phyloP scores from a whole-genome alignment of 2,113 vertebrate species.

The Sorex araneus region DNA sequence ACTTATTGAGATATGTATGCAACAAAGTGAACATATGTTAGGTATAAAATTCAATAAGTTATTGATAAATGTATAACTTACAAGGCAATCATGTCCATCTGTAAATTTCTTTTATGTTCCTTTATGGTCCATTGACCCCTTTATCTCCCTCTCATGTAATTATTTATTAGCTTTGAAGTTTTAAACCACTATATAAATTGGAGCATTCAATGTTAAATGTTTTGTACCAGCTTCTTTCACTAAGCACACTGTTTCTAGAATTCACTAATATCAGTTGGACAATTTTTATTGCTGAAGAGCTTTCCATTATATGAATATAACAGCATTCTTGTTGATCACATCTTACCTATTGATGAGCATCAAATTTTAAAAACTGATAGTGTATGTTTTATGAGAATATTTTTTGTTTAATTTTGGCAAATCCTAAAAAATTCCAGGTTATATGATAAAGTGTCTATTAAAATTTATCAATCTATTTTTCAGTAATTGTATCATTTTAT shows the following conservation, averaged over 20 bases:
- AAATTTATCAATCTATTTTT: conserved; percentile 2
- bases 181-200: background rate
- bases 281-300: background rate
- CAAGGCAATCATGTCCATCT: background rate
- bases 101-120: background rate
- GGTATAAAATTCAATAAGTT: background rate
- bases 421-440: background rate
- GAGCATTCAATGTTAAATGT: background rate
- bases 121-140: background rate
- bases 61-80: background rate
- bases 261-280: background rate
- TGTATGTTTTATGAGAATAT: background rate
- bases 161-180: background rate
- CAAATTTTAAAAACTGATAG: background rate
- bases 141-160: background rate
- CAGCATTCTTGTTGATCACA: background rate
- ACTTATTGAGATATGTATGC: background rate
- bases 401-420: background rate
- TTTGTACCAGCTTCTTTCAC: background rate
- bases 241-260: background rate
- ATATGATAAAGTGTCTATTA: background rate
- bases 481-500: background rate
- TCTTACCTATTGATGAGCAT: rapidly evolving
- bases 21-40: background rate
- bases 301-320: background rate